phyloP scores from a whole-genome alignment of 2,797 vertebrate species.

The Tachyglossus aculeatus region DNA sequence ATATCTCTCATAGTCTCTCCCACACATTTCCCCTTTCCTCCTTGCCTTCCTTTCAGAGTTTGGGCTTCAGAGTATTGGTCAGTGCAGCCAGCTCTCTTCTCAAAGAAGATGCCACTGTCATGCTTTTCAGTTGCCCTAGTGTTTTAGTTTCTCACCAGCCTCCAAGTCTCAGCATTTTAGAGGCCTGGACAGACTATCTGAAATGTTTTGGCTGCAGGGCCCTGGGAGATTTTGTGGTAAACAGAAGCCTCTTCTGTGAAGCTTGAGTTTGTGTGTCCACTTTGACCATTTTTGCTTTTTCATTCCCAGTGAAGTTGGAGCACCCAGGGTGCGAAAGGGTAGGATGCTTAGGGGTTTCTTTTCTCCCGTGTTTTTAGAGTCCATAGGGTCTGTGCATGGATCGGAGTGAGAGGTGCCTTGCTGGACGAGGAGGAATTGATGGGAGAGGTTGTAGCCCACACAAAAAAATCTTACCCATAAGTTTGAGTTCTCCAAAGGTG shows the following conservation, averaged over 20 bases:
- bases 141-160: not conserved
- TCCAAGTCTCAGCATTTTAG: not conserved
- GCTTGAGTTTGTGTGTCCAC: not conserved
- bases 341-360: too few relatives aligned
- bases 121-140: too few relatives aligned
- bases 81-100: not conserved
- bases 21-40: not conserved
- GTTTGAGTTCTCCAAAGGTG: not conserved
- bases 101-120: not conserved
- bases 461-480: not conserved
- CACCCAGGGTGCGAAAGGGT: not conserved
- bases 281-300: too few relatives aligned
- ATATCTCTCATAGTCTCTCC: not conserved
- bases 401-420: too few relatives aligned
- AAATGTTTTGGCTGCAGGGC: constrained; percentile 4
- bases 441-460: not conserved
- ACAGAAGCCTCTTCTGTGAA: not conserved
- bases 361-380: too few relatives aligned
- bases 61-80: not conserved
- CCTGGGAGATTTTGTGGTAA: not conserved
- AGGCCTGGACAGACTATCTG: not conserved
- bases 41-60: not conserved
- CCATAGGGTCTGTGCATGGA: too few relatives aligned
- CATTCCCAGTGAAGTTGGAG: not conserved
- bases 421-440: not conserved